Evolutionary conservation across 2,888 invertebrate genomes (phyloP), one percentile per base, ranked within the genome.

Genomic region (Zaprionus bogoriensis): DNA sequence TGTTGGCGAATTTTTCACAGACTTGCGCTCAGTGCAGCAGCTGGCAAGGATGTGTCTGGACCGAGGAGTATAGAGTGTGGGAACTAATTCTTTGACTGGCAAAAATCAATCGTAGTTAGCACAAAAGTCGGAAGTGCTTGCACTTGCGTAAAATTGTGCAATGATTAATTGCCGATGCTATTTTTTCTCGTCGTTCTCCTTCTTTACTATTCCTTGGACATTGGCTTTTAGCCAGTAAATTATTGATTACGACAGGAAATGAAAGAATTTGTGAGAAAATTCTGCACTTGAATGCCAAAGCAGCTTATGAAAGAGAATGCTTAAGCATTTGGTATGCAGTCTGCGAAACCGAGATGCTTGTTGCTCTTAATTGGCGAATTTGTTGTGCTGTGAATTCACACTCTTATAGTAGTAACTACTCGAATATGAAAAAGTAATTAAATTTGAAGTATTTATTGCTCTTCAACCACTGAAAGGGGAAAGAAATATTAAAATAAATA

Each of bases 1-100:
- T 79, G 70, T 68, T 78, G 63, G 78, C 76, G 62, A 76, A 78
- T 87, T 78, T 86, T 87, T 83, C 71, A 76, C 84, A 77, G 80
- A 63, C 53, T 77, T 68, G 62, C 62, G 58, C 66, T 69, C 70
- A 66, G 38, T 23, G 60, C 63, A 69, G 64, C 80, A 67, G 76
- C 68, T 76, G 77, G 42, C 61, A 54, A 69, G 66, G 70, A 65
- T 69, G 47, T 47, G 46, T 32, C 30, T n/a, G n/a, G n/a, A n/a
- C n/a, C n/a, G n/a, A n/a, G n/a, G 30, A 17, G 32, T 6, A 36
- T 1, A 9, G 39, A 61, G 60, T 72, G 74, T 74, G 75, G 77
- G 77, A 76, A 75, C 74, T 67, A 60, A 77, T 64, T 69, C 66
- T 64, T 63, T 60, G 45, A 64, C 60, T 61, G 48, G 51, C 67